Evolutionary conservation across 1,140 invertebrate genomes (phyloP).

Genomic region (Drosophila subobscura): DNA sequence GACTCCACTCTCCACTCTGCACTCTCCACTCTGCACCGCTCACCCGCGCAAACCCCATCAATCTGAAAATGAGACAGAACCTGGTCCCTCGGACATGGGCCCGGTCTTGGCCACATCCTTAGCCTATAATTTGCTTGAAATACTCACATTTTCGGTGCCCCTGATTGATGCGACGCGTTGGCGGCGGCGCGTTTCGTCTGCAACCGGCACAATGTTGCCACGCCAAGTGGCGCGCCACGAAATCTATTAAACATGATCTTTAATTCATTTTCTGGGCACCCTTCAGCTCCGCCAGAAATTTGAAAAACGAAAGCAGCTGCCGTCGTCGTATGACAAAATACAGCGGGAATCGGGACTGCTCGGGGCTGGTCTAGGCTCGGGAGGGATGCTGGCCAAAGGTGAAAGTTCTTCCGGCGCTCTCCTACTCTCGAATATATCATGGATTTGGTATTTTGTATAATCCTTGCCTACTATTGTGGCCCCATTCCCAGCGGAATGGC

Average conservation of each 20-base stretch:
- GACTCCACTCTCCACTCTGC: background rate
- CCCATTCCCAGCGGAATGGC: background rate
- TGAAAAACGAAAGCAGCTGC: constrained; percentile 45
- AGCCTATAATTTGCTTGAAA: constrained; percentile 77
- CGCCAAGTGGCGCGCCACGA: constrained; percentile 55
- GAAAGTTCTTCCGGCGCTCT: constrained; percentile 77
- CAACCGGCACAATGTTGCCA: constrained; percentile 58
- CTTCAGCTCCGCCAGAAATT: background rate
- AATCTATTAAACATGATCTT: constrained; percentile 65
- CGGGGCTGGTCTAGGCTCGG: constrained; percentile 43
- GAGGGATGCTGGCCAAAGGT: constrained; percentile 41
- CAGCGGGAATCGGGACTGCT: constrained; percentile 36
- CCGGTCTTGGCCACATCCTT: constrained; percentile 10
- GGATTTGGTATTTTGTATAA: constrained; percentile 36
- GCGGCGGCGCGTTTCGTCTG: constrained; percentile 31
- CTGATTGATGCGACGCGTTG: constrained; percentile 70
- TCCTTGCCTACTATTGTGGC: constrained; percentile 65
- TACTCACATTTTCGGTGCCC: constrained; percentile 19
- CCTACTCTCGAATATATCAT: background rate
- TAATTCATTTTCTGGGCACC: constrained; percentile 4
- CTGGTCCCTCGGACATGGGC: background rate
- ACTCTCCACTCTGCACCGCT: too few relatives aligned
- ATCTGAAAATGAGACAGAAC: constrained; percentile 35
- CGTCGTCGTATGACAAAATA: constrained; percentile 19
- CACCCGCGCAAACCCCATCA: constrained; percentile 44